Percentiles rank a stretch among this genome's conserved stretches.
phyloP scores from a whole-genome alignment of 2,797 vertebrate genomes.

The Galagoides demidoff region DNA sequence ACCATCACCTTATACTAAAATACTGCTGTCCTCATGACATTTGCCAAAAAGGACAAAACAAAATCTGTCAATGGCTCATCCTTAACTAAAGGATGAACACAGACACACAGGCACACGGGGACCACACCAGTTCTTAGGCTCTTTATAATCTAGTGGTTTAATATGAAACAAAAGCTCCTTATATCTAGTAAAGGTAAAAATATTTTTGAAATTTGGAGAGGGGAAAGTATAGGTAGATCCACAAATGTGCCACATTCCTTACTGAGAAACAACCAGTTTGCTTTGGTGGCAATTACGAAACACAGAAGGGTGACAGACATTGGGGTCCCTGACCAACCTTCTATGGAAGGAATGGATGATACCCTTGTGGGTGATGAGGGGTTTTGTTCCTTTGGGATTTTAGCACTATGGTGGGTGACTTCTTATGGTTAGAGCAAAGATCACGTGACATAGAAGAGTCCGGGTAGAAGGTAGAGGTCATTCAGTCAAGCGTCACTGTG shows the following conservation, averaged over 20 bases:
- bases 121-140: background rate
- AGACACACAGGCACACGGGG: background rate
- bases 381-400: background rate
- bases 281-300: background rate
- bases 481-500: background rate
- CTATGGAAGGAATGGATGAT: background rate
- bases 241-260: background rate
- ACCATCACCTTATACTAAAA: constrained; percentile 9
- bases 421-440: background rate
- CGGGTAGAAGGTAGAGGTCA: background rate
- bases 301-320: background rate
- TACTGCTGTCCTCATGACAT: background rate
- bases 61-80: background rate
- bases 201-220: constrained; percentile 16
- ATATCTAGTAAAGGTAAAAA: background rate
- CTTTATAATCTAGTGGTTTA: background rate
- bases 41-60: background rate
- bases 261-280: background rate
- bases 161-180: constrained; percentile 32
- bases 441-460: background rate
- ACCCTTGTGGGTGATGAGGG: background rate
- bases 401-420: background rate
- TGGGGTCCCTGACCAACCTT: background rate
- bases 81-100: background rate
- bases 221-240: background rate